phyloP scores from a whole-genome alignment of 2,888 invertebrate genomes.

The Protodeltote pygarga region DNA sequence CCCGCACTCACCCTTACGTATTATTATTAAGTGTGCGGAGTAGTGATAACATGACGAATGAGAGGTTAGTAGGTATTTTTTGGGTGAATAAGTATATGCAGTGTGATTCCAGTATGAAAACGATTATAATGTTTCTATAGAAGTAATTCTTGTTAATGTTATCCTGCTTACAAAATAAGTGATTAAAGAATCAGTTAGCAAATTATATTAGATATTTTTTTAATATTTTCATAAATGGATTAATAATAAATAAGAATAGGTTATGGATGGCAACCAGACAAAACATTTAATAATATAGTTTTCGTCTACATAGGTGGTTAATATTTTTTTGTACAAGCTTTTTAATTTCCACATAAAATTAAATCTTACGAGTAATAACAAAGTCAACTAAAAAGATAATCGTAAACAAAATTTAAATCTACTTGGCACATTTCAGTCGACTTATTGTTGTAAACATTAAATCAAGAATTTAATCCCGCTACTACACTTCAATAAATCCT shows the following conservation, averaged over 20 bases:
- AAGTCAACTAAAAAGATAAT: constrained; percentile 33
- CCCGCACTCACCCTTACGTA: constrained; percentile 76
- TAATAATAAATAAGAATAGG: too few relatives aligned
- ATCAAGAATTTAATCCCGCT: constrained; percentile 37
- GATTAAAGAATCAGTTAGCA: too few relatives aligned
- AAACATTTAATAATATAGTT: too few relatives aligned
- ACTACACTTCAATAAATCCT: constrained; percentile 52
- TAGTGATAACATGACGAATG: constrained; percentile 52
- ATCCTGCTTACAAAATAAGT: too few relatives aligned
- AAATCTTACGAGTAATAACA: constrained; percentile 16
- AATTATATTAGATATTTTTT: too few relatives aligned
- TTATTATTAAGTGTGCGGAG: constrained; percentile 66
- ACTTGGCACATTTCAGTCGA: constrained; percentile 21
- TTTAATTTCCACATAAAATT: constrained; percentile 20
- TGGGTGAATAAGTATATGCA: not conserved
- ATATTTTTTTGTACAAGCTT: too few relatives aligned
- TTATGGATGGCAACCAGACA: too few relatives aligned
- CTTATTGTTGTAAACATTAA: constrained; percentile 25
- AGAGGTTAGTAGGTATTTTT: constrained; percentile 28
- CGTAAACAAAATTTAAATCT: constrained; percentile 38
- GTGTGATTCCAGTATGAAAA: too few relatives aligned
- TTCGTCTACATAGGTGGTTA: too few relatives aligned
- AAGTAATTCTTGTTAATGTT: too few relatives aligned
- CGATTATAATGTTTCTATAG: too few relatives aligned
- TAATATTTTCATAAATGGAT: too few relatives aligned